Evolutionary conservation across 2,888 invertebrate species (phyloP).

Genomic region (Trachelus iudaicus): DNA sequence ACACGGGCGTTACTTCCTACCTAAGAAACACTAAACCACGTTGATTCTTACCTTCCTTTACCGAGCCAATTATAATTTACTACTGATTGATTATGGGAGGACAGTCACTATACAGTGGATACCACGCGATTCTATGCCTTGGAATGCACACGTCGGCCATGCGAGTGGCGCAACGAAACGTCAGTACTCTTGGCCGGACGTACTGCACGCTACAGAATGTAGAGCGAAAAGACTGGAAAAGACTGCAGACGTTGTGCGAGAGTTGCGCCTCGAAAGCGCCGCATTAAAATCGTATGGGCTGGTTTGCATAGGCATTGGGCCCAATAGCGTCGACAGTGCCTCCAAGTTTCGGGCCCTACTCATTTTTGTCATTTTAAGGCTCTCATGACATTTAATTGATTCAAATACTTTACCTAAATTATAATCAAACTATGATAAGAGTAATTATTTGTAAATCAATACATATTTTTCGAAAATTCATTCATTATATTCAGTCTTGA

Average conservation of each 20-base stretch:
- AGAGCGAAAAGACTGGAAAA: constrained; percentile 1
- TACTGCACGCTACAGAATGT: constrained; percentile 27
- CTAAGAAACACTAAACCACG: background rate
- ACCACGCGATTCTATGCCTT: background rate
- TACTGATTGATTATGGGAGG: background rate
- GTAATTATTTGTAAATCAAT: background rate
- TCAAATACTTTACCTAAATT: background rate
- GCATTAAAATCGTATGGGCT: background rate
- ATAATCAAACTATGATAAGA: background rate
- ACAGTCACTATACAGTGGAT: background rate
- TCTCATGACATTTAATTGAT: background rate
- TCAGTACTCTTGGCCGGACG: constrained; percentile 39
- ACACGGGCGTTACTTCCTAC: constrained; percentile 9
- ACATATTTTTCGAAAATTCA: background rate
- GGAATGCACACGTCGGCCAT: constrained; percentile 49
- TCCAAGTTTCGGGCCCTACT: background rate
- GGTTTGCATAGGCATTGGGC: background rate
- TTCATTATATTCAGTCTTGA: too few relatives aligned
- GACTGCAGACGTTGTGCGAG: background rate
- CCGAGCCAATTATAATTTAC: background rate
- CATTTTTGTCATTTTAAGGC: background rate
- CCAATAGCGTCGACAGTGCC: background rate
- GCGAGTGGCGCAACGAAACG: constrained; percentile 43
- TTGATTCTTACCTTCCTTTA: background rate
- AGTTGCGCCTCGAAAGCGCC: background rate